Conservation (phyloP, 2,113 vertebrate genomes). For the Vidua chalybeata region DNA sequence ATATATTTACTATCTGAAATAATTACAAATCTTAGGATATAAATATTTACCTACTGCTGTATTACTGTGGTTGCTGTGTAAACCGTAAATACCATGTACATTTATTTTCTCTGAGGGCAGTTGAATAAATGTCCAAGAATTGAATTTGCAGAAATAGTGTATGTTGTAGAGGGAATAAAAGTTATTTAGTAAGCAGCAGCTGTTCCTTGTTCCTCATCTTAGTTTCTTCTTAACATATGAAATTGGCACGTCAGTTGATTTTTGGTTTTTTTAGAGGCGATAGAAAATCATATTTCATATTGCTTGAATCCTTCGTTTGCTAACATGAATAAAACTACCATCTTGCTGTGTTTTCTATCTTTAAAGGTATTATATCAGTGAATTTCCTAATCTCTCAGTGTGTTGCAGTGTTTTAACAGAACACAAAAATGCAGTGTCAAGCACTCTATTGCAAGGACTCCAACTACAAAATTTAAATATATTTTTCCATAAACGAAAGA, state of each 20-base stretch:
- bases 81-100: background rate
- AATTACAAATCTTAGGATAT: background rate
- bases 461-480: constrained; percentile 45
- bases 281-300: background rate
- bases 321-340: background rate
- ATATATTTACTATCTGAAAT: background rate
- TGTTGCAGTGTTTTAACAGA: background rate
- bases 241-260: background rate
- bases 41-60: background rate
- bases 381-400: background rate
- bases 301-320: background rate
- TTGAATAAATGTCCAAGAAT: background rate
- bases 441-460: background rate
- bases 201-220: background rate
- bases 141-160: background rate
- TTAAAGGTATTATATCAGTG: background rate
- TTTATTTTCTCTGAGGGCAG: background rate
- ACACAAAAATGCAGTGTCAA: background rate
- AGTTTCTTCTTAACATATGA: background rate
- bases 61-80: background rate
- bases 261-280: background rate
- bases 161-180: background rate
- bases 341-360: background rate
- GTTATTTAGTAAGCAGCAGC: background rate
- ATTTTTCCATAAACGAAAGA: constrained; percentile 30